phyloP scores from a whole-genome alignment of 2,113 vertebrate genomes.

The Lates calcarifer region DNA sequence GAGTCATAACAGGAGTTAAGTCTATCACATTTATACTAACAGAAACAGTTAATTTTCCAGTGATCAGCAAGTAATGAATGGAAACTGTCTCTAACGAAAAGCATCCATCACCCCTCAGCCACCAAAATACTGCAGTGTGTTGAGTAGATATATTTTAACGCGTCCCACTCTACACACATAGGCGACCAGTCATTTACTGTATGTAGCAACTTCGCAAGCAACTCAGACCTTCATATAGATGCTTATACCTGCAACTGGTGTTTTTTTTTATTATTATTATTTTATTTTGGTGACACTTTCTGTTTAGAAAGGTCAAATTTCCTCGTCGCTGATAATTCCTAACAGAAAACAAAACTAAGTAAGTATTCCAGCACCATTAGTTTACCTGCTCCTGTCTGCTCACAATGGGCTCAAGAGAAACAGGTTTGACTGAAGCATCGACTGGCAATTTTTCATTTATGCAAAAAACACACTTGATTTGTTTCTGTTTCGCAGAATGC shows the following conservation, averaged over 20 bases:
- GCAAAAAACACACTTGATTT: too few relatives aligned
- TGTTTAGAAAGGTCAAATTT: background rate
- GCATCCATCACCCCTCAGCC: slow-evolving; percentile 26
- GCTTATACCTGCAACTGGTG: slow-evolving; percentile 16
- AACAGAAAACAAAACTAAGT: slow-evolving; percentile 10
- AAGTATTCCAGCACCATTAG: slow-evolving; percentile 48
- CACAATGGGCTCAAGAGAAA: slow-evolving; percentile 16
- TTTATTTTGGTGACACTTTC: background rate
- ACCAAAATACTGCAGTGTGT: slow-evolving; percentile 19
- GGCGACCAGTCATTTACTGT: background rate
- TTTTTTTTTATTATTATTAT: background rate
- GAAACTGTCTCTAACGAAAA: slow-evolving; percentile 50
- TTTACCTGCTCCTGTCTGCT: slow-evolving; percentile 40
- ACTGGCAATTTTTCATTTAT: slow-evolving; percentile 1
- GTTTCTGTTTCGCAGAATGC: background rate
- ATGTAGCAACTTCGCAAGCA: slow-evolving; percentile 57
- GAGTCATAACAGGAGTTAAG: slow-evolving; percentile 3
- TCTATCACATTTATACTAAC: slow-evolving; percentile 28
- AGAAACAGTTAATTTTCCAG: slow-evolving; percentile 39
- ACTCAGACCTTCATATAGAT: slow-evolving; percentile 9
- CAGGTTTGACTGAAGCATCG: slow-evolving; percentile 21
- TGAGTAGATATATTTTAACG: slow-evolving; percentile 36
- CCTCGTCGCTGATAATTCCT: background rate
- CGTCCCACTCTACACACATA: background rate
- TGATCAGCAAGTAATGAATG: slow-evolving; percentile 60